Conservation (phyloP, 1,140 invertebrate genomes). For the Phocides pigmalion region DNA sequence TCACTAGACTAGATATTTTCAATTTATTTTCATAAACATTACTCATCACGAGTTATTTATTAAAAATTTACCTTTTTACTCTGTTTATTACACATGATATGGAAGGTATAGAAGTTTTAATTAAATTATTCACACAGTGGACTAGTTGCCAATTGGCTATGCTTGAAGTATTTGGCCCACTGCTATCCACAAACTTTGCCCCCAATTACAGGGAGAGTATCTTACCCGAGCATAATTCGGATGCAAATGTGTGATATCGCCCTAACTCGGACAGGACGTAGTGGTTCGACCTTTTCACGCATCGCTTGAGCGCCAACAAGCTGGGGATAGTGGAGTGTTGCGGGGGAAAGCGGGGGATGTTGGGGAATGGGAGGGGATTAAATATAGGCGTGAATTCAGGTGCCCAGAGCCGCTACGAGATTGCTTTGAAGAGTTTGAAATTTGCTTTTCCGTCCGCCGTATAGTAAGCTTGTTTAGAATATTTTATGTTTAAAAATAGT, state of each 20-base stretch:
- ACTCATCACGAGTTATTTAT: too few relatives aligned
- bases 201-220: conserved; percentile 19
- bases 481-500: background rate
- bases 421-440: conserved; percentile 33
- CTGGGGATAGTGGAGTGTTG: conserved; percentile 32
- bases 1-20: too few relatives aligned
- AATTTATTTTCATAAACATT: too few relatives aligned
- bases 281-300: conserved; percentile 58
- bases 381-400: conserved; percentile 57
- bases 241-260: conserved; percentile 20
- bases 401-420: conserved; percentile 36
- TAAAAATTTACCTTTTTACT: too few relatives aligned
- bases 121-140: background rate
- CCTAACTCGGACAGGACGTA: conserved; percentile 20
- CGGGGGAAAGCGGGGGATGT: conserved; percentile 19
- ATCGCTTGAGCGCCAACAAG: conserved; percentile 56
- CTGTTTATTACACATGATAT: background rate
- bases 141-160: background rate
- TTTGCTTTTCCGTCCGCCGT: background rate
- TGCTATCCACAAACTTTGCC: conserved; percentile 12
- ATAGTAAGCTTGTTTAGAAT: background rate
- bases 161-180: background rate
- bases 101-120: background rate
- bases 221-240: conserved; percentile 13
- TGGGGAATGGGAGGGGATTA: conserved; percentile 41